phyloP scores from a whole-genome alignment of 37 sponge, comb jelly and placozoan genomes.

The Trichoplax adhaerens region DNA sequence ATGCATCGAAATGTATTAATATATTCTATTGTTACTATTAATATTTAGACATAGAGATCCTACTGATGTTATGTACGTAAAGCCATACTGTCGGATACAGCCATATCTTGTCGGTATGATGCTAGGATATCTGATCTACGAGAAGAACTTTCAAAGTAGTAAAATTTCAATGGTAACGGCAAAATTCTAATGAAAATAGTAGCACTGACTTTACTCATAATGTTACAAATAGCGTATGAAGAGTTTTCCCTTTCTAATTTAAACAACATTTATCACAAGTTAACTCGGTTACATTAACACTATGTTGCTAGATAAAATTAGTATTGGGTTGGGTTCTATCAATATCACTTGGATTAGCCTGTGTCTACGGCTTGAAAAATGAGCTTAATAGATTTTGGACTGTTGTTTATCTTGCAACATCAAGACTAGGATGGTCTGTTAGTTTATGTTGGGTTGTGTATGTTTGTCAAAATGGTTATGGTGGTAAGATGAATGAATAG shows the following conservation, averaged over 20 bases:
- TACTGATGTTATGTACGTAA: conserved; percentile 10
- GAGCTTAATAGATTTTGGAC: neutral
- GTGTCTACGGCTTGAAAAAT: conserved; percentile 30
- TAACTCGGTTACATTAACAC: no score
- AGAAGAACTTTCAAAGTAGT: neutral
- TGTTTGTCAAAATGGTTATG: conserved; percentile 65
- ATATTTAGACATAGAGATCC: no score
- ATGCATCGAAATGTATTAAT: no score
- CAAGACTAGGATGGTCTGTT: conserved; percentile 31
- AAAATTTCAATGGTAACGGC: no score
- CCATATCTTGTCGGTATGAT: conserved; percentile 65
- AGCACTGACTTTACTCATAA: no score
- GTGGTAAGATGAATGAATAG: conserved; percentile 19
- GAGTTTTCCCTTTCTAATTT: no score
- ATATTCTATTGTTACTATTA: no score
- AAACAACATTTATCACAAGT: no score
- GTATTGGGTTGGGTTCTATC: neutral
- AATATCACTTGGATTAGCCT: conserved; percentile 1
- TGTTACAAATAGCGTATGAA: no score
- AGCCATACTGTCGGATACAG: conserved; percentile 43
- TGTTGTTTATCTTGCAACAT: neutral
- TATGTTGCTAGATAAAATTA: neutral
- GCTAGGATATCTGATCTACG: conserved; percentile 50
- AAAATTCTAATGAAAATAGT: no score
- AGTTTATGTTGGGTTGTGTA: conserved; percentile 39